Base-by-base conservation (phyloP, 1,140 invertebrate genomes). In the Drosophila trapezifrons region DNA sequence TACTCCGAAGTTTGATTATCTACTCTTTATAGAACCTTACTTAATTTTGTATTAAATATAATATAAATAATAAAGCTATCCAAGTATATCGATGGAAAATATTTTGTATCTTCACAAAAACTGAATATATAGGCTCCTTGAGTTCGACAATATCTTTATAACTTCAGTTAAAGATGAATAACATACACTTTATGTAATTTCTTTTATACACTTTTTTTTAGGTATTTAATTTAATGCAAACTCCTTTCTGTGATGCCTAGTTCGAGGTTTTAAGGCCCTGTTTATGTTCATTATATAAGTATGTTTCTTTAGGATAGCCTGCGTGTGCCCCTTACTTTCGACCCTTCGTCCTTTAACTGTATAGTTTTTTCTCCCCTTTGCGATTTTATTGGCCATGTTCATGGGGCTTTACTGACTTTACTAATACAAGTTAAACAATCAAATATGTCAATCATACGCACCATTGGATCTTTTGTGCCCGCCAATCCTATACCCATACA, bases 381-480 rank as follows among this genome's bases (percentile, higher is more conserved):
- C 22, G 20, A 10, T 18, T 52, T 29, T 35, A 32, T 55, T 45
- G 32, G 42, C 58, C 47, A 27, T 32, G 60, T 20, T 40, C 29
- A 18, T 22, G 25, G 29, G 29, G 15, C 65, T 43, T 56, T 82
- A 54, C 73, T 82, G 82, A 66, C 70, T 76, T 58, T 49, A 42
- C 83, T 82, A 82, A 86, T 79, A 56, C 76, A 87, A 76, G 46
- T 69, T 63, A 66, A 73, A 76, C 66, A 86, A 76, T 62, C 51
- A 65, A 74, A 74, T 59, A 66, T 78, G 47, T 83, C 80, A 89
- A 87, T 89, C 77, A 87, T 78, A 89, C 84, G 84, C 84, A 78
- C 72, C 58, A 72, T 77, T 83, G 73, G 66, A 47, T 35, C 63
- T 51, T 54, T 69, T 83, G 49, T 60, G 40, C 52, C 22, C 22